Evolutionary conservation across 2,113 vertebrate species (phyloP), one percentile per base, ranked within the genome.

Genomic region (Chamaea fasciata): DNA sequence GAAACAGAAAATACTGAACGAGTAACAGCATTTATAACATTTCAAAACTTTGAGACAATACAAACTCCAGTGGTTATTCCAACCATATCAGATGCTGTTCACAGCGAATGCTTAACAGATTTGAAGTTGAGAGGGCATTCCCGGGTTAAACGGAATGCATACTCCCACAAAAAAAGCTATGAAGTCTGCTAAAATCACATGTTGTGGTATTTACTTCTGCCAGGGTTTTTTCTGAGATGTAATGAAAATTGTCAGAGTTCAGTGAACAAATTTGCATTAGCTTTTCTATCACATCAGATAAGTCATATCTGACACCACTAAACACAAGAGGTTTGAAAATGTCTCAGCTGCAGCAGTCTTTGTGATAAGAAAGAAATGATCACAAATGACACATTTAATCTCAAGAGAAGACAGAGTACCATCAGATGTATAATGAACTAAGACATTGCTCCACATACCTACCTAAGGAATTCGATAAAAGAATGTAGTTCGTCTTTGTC

Each of bases 161-260:
- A 7, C 22, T 9, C 50, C 20, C 59, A 87, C 17, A 23, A 46
- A 50, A 50, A 75, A 57, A 53, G 6, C 10, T 35, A 77, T 16
- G 23, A 74, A 69, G 16, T 39, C 70, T 57, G 22, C 19, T 68
- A 60, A 69, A 76, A 87, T 65, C 59, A 73, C 1, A 2, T 2
- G 2, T 18, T 39, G 30, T 2, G 6, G 10, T 83, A 69, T 57
- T 86, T 77, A 79, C 19, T 71, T 44, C 37, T 65, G 37, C 5
- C 23, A 23, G 19, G 3, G 3, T 10, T 18, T 50, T 10, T 6
- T 18, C 37, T 53, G 49, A 75, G 41, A 92, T 37, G 49, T 75
- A 86, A 94, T 53, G 37, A 20, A 80, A 88, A 71, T 46, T 95
- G 88, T 83, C 85, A 95, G 90, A 73, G 21, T 64, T 96, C 83